phyloP scores from a whole-genome alignment of 2,113 vertebrate genomes.

The Myiozetetes cayanensis region DNA sequence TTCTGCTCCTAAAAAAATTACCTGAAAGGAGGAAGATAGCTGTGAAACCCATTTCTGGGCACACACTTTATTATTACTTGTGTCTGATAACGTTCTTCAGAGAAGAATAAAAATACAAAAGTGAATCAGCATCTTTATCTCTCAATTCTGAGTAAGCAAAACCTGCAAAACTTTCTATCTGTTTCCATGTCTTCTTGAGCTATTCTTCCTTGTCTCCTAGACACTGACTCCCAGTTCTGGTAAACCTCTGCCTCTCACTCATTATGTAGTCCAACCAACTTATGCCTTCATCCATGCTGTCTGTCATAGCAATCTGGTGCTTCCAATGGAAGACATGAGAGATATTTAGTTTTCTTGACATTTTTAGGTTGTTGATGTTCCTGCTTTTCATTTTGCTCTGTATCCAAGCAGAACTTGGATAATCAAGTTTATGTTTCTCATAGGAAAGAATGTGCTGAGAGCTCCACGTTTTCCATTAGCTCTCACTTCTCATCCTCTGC shows the following conservation, averaged over 20 bases:
- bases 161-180: accelerated
- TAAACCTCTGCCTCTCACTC: neutral
- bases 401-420: neutral
- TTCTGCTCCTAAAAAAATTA: neutral
- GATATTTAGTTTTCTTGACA: neutral
- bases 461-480: neutral
- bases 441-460: neutral
- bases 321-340: neutral
- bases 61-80: neutral
- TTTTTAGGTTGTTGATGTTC: neutral
- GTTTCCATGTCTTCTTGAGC: neutral
- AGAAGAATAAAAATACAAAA: neutral
- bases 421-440: neutral
- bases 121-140: neutral
- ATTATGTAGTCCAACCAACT: neutral
- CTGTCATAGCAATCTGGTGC: neutral
- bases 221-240: neutral
- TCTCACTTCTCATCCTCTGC: neutral
- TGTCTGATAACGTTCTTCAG: neutral
- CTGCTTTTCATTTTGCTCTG: neutral
- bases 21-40: neutral
- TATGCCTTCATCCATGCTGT: neutral
- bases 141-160: neutral
- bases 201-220: neutral
- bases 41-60: neutral